These are phyloP conservation scores for Hippocampus kuda DNA, from an alignment of 2,797 vertebrate species.

Conservation along the genomic window DNA sequence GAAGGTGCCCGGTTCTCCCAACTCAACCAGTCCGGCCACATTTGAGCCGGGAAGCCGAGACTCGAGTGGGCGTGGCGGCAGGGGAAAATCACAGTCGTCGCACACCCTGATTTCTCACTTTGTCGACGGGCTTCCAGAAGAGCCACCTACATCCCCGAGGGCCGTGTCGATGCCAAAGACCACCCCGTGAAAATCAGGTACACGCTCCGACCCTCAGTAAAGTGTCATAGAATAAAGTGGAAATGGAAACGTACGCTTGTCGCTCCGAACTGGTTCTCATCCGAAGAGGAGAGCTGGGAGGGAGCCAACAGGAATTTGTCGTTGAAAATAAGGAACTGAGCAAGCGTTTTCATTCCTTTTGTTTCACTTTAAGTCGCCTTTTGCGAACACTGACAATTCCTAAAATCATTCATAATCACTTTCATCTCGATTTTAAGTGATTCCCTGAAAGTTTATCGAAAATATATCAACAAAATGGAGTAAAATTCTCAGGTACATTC, in stretches of 20 bases:
- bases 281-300: not conserved
- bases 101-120: not conserved
- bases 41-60: slow-evolving; percentile 22
- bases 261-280: not conserved
- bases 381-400: not conserved
- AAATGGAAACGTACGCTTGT: not conserved
- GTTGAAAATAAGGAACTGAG: not conserved
- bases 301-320: not conserved
- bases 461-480: not conserved
- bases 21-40: slow-evolving; percentile 48
- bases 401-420: not conserved
- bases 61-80: slow-evolving; percentile 21
- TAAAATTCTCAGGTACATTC: not conserved
- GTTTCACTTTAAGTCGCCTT: not conserved
- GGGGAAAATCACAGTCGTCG: not conserved
- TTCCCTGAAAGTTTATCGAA: not conserved
- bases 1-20: not conserved
- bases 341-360: not conserved
- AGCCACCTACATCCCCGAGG: not conserved
- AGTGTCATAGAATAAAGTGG: not conserved
- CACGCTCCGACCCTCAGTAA: not conserved
- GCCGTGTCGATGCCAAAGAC: no score
- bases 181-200: not conserved
- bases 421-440: not conserved
- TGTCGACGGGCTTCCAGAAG: not conserved